Evolutionary conservation across 37 sponge, comb jelly and placozoan genomes (phyloP), one percentile per base, ranked within the genome.

Genomic region (Spongilla lacustris): DNA sequence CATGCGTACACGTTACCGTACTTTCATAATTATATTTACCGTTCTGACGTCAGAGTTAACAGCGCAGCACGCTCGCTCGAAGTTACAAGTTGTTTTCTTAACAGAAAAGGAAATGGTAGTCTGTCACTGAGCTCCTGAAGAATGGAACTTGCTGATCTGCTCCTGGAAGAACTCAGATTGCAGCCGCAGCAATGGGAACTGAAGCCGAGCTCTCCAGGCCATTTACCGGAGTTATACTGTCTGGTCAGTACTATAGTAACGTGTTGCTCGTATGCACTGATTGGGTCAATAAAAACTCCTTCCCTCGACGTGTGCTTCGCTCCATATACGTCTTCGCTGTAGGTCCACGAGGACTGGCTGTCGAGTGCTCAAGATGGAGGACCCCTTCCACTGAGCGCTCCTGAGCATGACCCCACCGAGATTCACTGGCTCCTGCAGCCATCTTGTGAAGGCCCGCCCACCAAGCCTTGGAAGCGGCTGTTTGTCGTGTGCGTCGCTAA

Each of bases 361-460:
- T 25, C 34, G 32, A 27, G 41, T 0, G 80, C 74, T 12, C 25
- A 30, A 24, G 35, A 37, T 9, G 84, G 84, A 21, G 38, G 25
- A 4, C 75, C 69, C 25, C 34, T 75, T 48, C 67, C 78, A 1
- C 17, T 66, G 27, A 50, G 67, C 10, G 31, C 66, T n/a, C 84
- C 84, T 11, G 35, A 22, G 4, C 41, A 83, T 69, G 36, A 34
- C 41, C 73, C 30, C 32, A 80, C 83, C 28, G 84, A 87, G 87
- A 30, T 87, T 9, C 92, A 91, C 71, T 91, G 92, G 92, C 30
- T 84, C 35, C 68, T 91, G 48, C 92, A 91, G 88, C 83, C 92
- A 9, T 91, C 92, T 17, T 91, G 92, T 87, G 73, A 83, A 34
- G 78, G 74, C 22, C 67, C 50, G 37, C 75, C 79, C 25, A 80